Evolutionary conservation across 2,113 vertebrate species (phyloP), one percentile per base, ranked within the genome.

Genomic region (Platysteira castanea): DNA sequence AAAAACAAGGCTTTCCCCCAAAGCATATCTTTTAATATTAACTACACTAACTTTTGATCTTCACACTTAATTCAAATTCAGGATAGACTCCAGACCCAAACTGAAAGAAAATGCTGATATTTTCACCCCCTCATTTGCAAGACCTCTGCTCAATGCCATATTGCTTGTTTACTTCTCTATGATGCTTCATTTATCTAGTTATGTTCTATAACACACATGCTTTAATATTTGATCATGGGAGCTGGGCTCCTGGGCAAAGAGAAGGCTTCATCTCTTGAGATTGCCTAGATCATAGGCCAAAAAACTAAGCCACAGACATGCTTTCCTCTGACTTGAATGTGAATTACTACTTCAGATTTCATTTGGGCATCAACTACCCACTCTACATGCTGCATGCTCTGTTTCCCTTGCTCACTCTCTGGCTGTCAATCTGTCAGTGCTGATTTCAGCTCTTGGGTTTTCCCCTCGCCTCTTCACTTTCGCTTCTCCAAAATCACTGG

Each of bases 21-120:
- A 86, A 94, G 95, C 79, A 33, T 65, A 54, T 70, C 71, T 86
- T 92, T 95, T 74, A 96, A 97, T 97, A 95, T 97, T 97, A 95
- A 95, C 33, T 37, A 47, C 20, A n/a, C 19, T 89, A 33, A 84
- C 0, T 17, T 97, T 96, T 97, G 90, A 97, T 97, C 95, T 95
- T 90, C 86, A 75, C 17, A 42, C 71, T 95, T 95, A 92, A 95
- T 92, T 93, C 86, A 95, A 90, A 95, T 70, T 88, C 90, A 94
- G 42, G 31, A 73, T 61, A 54, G 63, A 63, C n/a, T 93, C 46
- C 49, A 89, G 75, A 84, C 60, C 46, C 80, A 86, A 88, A 80
- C 50, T 19, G 57, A 86, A 86, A 83, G 79, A 63, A 95, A 86
- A 42, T 14, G 13, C 41, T 52, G 42, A 4, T 86, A n/a, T 88